Evolutionary conservation across 1,140 invertebrate species (phyloP).

Genomic region (Aphelinus atriplicis): DNA sequence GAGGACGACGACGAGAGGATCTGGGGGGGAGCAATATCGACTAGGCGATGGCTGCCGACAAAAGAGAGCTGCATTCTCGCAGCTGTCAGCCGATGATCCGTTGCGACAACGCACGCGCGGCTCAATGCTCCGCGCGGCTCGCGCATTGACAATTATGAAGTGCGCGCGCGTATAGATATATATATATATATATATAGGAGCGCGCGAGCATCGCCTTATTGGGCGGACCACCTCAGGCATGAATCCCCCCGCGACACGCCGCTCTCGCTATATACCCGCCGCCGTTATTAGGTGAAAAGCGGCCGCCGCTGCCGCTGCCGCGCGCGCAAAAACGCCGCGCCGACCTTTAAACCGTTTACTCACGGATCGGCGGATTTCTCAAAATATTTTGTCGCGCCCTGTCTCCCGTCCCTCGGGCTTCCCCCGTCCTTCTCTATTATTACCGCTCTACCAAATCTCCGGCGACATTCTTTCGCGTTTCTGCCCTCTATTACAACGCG

Average conservation of each 20-base stretch:
- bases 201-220: conserved; percentile 25
- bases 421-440: neutral
- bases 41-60: conserved; percentile 26
- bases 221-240: conserved; percentile 49
- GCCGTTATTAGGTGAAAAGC: too few species aligned
- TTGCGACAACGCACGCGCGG: conserved; percentile 46
- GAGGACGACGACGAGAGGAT: too few species aligned
- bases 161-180: too few species aligned
- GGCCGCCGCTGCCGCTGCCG: neutral
- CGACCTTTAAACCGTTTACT: conserved; percentile 61
- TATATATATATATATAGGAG: too few species aligned
- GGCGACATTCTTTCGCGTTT: neutral
- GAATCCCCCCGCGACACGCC: conserved; percentile 59
- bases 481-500: neutral
- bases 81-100: conserved; percentile 54
- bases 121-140: conserved; percentile 35
- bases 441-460: neutral
- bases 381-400: conserved; percentile 63
- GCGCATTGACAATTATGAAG: conserved; percentile 45
- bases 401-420: conserved; percentile 24
- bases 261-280: neutral
- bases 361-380: conserved; percentile 55
- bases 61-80: conserved; percentile 39
- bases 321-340: conserved; percentile 8
- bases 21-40: conserved; percentile 5